Evolutionary conservation across 2,888 invertebrate genomes (phyloP), one percentile per base, ranked within the genome.

Genomic region (Epinotia bilunana): DNA sequence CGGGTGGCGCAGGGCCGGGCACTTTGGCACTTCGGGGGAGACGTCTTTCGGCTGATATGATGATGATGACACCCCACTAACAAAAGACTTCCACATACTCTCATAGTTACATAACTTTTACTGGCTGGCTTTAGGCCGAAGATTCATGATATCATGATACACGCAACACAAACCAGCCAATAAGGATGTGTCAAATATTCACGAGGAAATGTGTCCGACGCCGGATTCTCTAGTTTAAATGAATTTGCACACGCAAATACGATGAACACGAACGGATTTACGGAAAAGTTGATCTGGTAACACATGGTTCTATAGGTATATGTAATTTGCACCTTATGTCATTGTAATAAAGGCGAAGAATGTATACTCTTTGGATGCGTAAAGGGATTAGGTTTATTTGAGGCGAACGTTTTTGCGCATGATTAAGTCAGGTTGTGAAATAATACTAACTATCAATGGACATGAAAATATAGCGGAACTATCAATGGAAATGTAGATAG

Each of bases 101-200:
- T 28, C n/a, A 65, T n/a, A n/a, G n/a, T n/a, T n/a, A n/a, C n/a
- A n/a, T 58, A 60, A 58, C 9, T 63, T 33, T 13, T 65, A 73
- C 53, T 12, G 43, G 13, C 53, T 28, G 23, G 23, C 9, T 46
- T 23, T 43, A 18, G 39, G 58, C 58, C 9, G 39, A 71, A 64
- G 20, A 65, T 55, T 23, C 39, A 65, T 60, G 33, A 53, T 16
- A 61, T 23, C 39, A 65, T 60, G 33, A 53, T 12, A 61, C 74
- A 74, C 74, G 74, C 74, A 74, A 74, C 74, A 70, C 74, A 74
- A 74, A 6, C n/a, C 53, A 72, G 23, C 12, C 20, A 74, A 74
- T 71, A n/a, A 74, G 74, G 74, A 74, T 74, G 74, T 74, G 74
- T 74, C 70, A 71, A 74, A 64, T 65, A 57, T 74, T 28, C 58